Conservation (phyloP, 1,140 invertebrate species). For the Zaprionus lachaisei region DNA sequence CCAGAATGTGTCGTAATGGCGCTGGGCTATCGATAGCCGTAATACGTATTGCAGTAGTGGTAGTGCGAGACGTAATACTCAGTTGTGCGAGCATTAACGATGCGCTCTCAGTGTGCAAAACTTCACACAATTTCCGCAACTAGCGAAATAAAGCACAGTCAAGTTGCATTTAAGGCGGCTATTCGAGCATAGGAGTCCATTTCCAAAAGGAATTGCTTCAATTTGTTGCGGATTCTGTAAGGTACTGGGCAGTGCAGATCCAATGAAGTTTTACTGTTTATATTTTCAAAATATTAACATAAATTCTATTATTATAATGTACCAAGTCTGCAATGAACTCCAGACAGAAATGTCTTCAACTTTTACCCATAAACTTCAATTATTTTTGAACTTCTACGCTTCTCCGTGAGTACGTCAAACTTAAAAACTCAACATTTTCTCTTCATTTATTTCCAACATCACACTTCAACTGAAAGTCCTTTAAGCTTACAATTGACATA, state of each 20-base stretch:
- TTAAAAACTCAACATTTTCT: neutral
- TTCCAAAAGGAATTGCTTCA: neutral
- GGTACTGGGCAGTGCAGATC: too few species aligned
- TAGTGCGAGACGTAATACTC: neutral
- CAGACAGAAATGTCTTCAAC: too few species aligned
- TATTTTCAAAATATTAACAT: too few species aligned
- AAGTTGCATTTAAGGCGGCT: constrained; percentile 12
- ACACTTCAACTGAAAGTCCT: neutral
- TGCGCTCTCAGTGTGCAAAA: constrained; percentile 16
- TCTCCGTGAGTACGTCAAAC: neutral
- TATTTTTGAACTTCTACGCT: too few species aligned
- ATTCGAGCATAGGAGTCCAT: neutral
- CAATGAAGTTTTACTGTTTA: too few species aligned
- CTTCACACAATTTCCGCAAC: constrained; percentile 11
- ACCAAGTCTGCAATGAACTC: too few species aligned
- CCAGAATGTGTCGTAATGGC: constrained; percentile 50
- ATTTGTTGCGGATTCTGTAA: neutral
- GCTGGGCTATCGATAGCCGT: constrained; percentile 30
- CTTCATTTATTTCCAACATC: neutral
- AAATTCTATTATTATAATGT: too few species aligned
- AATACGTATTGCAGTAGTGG: constrained; percentile 24
- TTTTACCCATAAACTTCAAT: too few species aligned
- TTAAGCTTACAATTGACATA: neutral
- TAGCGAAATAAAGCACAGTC: constrained; percentile 24
- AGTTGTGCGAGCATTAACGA: constrained; percentile 34